Evolutionary conservation across 1,140 invertebrate genomes (phyloP), one percentile per base, ranked within the genome.

Genomic region (Gonioctena quinquepunctata): DNA sequence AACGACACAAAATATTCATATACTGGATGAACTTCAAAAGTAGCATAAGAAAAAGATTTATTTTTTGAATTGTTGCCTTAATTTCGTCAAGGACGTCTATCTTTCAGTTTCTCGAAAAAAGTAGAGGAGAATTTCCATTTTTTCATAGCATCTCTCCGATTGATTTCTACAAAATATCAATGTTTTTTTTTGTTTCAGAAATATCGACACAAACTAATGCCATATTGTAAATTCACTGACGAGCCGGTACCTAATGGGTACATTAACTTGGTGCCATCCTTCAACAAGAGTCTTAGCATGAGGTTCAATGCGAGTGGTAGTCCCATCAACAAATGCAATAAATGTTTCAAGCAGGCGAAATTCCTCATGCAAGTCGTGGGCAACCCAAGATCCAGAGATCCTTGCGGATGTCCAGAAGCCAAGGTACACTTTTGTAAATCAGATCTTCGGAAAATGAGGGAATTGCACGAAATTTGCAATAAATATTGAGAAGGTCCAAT

Each of bases 141-240:
- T n/a, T n/a, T n/a, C n/a, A n/a, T n/a, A n/a, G n/a, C n/a, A n/a
- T n/a, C n/a, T n/a, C n/a, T n/a, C n/a, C n/a, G n/a, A n/a, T n/a
- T n/a, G n/a, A n/a, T n/a, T n/a, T n/a, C n/a, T n/a, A n/a, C n/a
- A n/a, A n/a, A n/a, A n/a, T n/a, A n/a, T n/a, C n/a, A 42, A n/a
- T 21, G 13, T 4, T 7, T 59, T 33, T 27, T 23, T 56, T 72
- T 69, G 7, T 72, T 70, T 18, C 67, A 67, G 71, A 73, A 64
- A 48, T 69, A 52, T 21, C 61, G 70, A 42, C 22, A 21, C 26
- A 74, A 54, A 54, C 16, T 54, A 49, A 22, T 70, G 69, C 57
- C 28, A 3, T 49, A 28, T 13, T 76, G 75, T 50, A 72, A 69
- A 64, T 77, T 74, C 19, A 48, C 68, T 48, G 59, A 69, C 13